phyloP scores from a whole-genome alignment of 1,140 invertebrate genomes.

The Pteromalus puparum region DNA sequence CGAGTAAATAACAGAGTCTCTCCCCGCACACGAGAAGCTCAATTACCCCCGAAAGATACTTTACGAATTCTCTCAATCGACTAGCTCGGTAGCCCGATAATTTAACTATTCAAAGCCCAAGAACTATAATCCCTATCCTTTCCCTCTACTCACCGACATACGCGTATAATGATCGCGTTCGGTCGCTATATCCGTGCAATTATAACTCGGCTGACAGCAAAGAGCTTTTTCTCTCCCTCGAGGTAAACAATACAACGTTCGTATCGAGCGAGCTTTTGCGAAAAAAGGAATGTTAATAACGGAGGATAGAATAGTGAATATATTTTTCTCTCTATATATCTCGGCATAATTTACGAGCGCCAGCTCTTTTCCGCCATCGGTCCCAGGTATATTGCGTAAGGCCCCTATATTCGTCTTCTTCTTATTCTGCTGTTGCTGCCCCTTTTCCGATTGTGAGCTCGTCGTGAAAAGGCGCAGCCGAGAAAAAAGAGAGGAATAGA shows the following conservation, averaged over 20 bases:
- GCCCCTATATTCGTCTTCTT: neutral
- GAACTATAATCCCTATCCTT: neutral
- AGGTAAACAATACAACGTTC: too few species aligned
- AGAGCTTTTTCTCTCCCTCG: neutral
- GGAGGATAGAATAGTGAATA: neutral
- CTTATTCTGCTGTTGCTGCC: too few species aligned
- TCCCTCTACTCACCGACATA: neutral
- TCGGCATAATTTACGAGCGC: conserved; percentile 36
- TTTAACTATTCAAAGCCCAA: conserved; percentile 3
- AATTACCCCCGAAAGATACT: neutral
- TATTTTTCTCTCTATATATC: conserved; percentile 5
- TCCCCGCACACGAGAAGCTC: neutral
- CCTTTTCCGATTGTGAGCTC: neutral
- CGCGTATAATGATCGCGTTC: too few species aligned
- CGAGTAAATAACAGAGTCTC: neutral
- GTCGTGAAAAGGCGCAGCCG: neutral
- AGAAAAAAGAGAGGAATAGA: conserved; percentile 12
- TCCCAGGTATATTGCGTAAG: conserved; percentile 34
- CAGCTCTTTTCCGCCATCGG: conserved; percentile 19
- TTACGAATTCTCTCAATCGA: neutral
- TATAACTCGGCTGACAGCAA: neutral
- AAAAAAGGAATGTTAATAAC: too few species aligned
- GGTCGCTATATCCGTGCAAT: too few species aligned
- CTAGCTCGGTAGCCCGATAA: neutral
- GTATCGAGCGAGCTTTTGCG: too few species aligned